Evolutionary conservation across 2,113 vertebrate genomes (phyloP), one percentile per base, ranked within the genome.

Genomic region (Elanus axillaris): DNA sequence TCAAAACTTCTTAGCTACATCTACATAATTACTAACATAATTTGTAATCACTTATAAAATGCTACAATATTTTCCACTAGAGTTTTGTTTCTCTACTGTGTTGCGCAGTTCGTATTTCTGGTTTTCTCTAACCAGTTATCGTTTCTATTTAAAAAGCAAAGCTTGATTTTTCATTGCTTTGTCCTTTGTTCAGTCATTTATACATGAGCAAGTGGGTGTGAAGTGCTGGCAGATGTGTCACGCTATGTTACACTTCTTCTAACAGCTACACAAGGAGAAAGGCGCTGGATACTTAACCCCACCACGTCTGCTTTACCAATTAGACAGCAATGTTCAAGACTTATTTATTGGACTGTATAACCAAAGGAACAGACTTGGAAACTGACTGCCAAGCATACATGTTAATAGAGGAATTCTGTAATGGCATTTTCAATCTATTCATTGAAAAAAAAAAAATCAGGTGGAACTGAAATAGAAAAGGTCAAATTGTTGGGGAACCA

Each of bases 221-320:
- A 96, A 91, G 89, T 9, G 64, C 88, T 83, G 40, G 79, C 86
- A 96, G 86, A 88, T 75, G 68, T 88, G 94, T 86, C 75, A 96
- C 15, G 10, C 38, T 40, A 25, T 36, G 55, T 86, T 68, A 59
- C 60, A 12, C 79, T 50, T 58, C 42, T 91, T 31, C 68, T 52
- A 84, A 86, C 36, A 80, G 16, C 52, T 64, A 52, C n/a, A 47
- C 40, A 50, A 80, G 47, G n/a, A 88, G 67, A 79, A 92, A 92
- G 63, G 79, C 86, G 25, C 31, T 55, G 63, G 71, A 53, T 71
- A 71, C 32, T 92, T 90, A 83, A 90, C 75, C 69, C 92, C 75
- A 82, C 38, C 29, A 7, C n/a, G 92, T 86, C 50, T 63, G 43
- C 52, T 91, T 93, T 36, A 73, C 38, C 74, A 73, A 50, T 90